These are phyloP conservation scores for Ranitomeya variabilis DNA, from an alignment of 2,113 vertebrate species.

Conservation along the genomic window DNA sequence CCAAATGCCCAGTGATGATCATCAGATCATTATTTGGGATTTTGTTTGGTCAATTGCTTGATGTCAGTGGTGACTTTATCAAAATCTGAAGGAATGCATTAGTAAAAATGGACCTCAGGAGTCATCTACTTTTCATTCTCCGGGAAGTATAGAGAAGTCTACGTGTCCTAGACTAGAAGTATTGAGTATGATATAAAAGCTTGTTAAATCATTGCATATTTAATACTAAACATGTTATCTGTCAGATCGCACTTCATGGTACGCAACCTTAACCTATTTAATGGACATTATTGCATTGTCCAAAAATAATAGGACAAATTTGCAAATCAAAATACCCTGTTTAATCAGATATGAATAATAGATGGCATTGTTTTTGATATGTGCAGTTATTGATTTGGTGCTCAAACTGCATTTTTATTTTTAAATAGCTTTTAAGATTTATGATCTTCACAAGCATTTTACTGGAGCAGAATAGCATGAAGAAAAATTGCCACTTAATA, in stretches of 20 bases:
- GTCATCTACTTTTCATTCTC: neutral
- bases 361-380: slow-evolving; percentile 45
- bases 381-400: slow-evolving; percentile 32
- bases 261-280: slow-evolving; percentile 17
- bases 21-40: neutral
- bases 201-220: neutral
- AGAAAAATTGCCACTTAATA: slow-evolving; percentile 49
- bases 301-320: slow-evolving; percentile 46
- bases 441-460: slow-evolving; percentile 53
- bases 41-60: slow-evolving; percentile 2
- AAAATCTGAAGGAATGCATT: neutral
- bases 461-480: slow-evolving; percentile 42
- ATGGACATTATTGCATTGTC: slow-evolving; percentile 33
- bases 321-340: slow-evolving; percentile 38
- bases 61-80: neutral
- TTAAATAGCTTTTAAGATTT: slow-evolving; percentile 57
- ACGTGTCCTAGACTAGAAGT: neutral
- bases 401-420: slow-evolving; percentile 49
- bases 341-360: slow-evolving; percentile 54
- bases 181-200: slow-evolving; percentile 5
- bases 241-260: slow-evolving; percentile 18
- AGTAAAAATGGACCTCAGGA: neutral
- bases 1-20: neutral
- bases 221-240: slow-evolving; percentile 27
- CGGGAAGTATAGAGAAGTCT: neutral